These are phyloP conservation scores for Drosophila ficusphila DNA, from an alignment of 1,140 invertebrate species.

Conservation along the genomic window DNA sequence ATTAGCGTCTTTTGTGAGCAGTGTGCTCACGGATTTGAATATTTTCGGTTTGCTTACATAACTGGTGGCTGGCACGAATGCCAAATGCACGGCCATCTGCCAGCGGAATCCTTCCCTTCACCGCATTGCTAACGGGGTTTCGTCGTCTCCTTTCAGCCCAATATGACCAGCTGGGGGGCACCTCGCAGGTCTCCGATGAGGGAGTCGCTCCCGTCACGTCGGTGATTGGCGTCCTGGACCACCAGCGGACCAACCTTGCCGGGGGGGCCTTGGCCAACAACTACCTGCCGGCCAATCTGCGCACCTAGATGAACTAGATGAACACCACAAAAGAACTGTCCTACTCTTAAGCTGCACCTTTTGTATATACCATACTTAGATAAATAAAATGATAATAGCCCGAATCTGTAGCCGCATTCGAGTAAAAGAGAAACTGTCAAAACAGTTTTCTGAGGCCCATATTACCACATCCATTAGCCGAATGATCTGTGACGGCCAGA, in stretches of 20 bases:
- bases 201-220: conserved; percentile 78
- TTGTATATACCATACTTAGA: conserved; percentile 33
- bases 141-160: conserved; percentile 59
- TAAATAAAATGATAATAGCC: conserved; percentile 24
- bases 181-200: conserved; percentile 77
- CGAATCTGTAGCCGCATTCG: conserved; percentile 26
- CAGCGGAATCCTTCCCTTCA: too few species aligned
- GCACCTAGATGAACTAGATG: conserved; percentile 28
- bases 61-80: too few species aligned
- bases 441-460: conserved; percentile 7
- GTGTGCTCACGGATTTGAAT: too few species aligned
- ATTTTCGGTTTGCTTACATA: too few species aligned
- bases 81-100: too few species aligned
- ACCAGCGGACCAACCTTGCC: conserved; percentile 19
- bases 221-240: conserved; percentile 73
- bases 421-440: conserved; percentile 46
- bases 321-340: conserved; percentile 37
- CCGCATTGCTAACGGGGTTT: conserved; percentile 11
- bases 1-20: conserved; percentile 36
- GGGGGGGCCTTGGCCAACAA: conserved; percentile 40
- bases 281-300: conserved; percentile 67
- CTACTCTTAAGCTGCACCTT: conserved; percentile 36
- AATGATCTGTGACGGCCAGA: conserved; percentile 27
- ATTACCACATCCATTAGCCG: conserved; percentile 57
- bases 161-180: conserved; percentile 82